phyloP scores from a whole-genome alignment of 2,797 vertebrate species.

The Enteromius paludinosus region DNA sequence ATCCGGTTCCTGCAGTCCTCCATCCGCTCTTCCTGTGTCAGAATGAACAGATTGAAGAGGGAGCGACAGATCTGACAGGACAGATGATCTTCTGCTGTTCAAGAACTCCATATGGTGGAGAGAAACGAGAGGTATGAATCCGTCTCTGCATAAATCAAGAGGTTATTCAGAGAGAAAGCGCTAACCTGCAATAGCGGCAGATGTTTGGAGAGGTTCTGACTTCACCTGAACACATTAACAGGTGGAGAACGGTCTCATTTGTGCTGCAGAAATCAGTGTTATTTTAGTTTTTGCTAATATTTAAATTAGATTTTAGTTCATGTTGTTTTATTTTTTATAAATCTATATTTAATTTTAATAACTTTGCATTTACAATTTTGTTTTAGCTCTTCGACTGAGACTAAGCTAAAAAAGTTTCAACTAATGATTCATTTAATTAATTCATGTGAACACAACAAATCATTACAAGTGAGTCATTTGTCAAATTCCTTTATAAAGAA shows the following conservation, averaged over 20 bases:
- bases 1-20: constrained; percentile 5
- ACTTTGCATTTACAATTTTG: no score
- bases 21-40: constrained; percentile 28
- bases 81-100: constrained; percentile 54
- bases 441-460: neutral
- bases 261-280: neutral
- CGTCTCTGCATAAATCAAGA: neutral
- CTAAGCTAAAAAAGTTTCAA: no score
- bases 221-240: neutral
- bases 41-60: constrained; percentile 53
- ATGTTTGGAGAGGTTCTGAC: constrained; percentile 13
- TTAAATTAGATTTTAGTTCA: neutral
- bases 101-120: constrained; percentile 52
- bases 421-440: no score
- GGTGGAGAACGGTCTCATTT: neutral
- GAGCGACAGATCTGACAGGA: constrained; percentile 48
- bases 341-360: neutral
- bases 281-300: neutral
- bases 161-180: constrained; percentile 5
- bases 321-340: neutral
- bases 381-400: no score
- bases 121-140: constrained; percentile 24
- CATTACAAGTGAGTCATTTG: neutral
- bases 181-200: neutral
- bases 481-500: no score